Base-by-base conservation (phyloP, 2,888 invertebrate genomes). In the Geotrupes spiniger region DNA sequence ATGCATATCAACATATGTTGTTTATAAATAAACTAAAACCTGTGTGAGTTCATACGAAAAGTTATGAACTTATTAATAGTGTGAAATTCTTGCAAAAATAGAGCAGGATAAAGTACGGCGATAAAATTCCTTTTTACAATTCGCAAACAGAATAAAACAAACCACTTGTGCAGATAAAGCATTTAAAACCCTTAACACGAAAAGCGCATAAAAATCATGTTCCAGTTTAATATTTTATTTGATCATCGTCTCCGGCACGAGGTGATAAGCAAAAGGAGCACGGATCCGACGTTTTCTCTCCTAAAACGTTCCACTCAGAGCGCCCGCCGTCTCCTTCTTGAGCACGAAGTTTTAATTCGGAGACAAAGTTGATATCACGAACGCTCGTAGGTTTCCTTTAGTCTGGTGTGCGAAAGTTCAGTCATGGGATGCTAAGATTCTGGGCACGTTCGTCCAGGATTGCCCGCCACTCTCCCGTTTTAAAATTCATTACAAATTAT, bases 401-500 rank as follows among this genome's bases (percentile, higher is more conserved):
- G 53, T 59, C 60, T 52, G 57, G 57, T 57, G 57, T 58, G 54
- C 58, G 25, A 46, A 46, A 58, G 58, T 59, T 59, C 51, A 51
- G 54, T 57, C 57, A 54, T 59, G 58, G 36, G 17, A 8, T 17
- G 53, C 54, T 60, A 51, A 57, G 40, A 72, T 71, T 71, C 72
- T 49, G 60, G 59, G 66, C 73, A 73, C 73, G 73, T 73, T 65
- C 68, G 61, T 59, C 61, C 64, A 59, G 70, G 70, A 71, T 71
- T 70, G 71, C 67, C 62, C 66, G 69, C 68, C 65, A 69, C 68
- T 68, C 68, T 68, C 42, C 64, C 68, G 63, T 67, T 71, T 70
- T 69, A 69, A 72, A 71, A 72, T 73, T 73, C 72, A 72, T 73
- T 72, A 71, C 66, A 69, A 70, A 71, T 70, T 70, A 70, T 69